phyloP scores from a whole-genome alignment of 2,113 vertebrate species.

The Montifringilla adamsi region DNA sequence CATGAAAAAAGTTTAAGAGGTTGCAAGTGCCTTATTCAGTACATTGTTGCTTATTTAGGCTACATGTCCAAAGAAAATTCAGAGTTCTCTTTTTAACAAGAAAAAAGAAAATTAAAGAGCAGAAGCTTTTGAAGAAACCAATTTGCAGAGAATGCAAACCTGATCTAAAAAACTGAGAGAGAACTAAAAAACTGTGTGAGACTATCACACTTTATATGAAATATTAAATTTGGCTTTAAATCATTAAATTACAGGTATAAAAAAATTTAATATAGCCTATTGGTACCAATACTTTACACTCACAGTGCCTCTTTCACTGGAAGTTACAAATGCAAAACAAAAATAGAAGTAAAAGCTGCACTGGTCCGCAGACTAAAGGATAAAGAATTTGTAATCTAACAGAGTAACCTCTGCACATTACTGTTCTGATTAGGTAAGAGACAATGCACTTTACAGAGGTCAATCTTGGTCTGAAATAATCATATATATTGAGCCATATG shows the following conservation, averaged over 20 bases:
- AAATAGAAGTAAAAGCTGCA: background rate
- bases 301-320: background rate
- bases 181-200: background rate
- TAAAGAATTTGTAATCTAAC: background rate
- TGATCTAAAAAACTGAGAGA: background rate
- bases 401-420: background rate
- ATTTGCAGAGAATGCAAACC: constrained; percentile 1
- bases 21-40: background rate
- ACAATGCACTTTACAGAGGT: background rate
- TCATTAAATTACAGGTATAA: background rate
- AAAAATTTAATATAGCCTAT: background rate
- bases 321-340: background rate
- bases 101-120: background rate
- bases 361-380: background rate
- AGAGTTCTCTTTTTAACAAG: background rate
- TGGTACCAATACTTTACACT: background rate
- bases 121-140: background rate
- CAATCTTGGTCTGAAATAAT: background rate
- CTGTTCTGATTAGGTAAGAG: background rate
- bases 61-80: background rate
- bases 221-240: background rate
- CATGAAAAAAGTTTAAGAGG: background rate
- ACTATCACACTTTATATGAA: background rate
- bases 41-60: background rate
- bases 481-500: background rate